A percentile compares a stretch with the other conserved stretches of the same genome.
Evolutionary conservation across 1,140 invertebrate species (phyloP).

Genomic region (Brachionus angularis): DNA sequence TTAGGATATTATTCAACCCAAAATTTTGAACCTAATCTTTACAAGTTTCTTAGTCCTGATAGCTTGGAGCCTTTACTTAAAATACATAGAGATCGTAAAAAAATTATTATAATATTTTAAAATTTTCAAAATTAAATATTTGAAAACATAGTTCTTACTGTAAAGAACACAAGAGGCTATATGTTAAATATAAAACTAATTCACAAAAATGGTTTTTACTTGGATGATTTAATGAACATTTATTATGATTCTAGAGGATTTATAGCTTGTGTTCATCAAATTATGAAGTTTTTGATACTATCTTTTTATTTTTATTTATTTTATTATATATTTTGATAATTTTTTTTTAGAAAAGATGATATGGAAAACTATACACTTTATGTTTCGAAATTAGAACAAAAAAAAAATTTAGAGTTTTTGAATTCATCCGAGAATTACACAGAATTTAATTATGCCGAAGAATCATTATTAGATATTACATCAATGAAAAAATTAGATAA

Average conservation of each 20-base stretch:
- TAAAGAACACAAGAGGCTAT: constrained; percentile 28
- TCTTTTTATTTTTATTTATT: not conserved
- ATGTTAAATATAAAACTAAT: not conserved
- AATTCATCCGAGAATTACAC: too few species aligned
- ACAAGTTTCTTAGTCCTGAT: not conserved
- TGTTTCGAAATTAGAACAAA: not conserved
- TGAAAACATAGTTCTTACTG: not conserved
- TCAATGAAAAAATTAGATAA: too few species aligned
- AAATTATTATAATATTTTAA: not conserved
- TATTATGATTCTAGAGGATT: constrained; percentile 26
- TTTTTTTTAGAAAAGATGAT: not conserved
- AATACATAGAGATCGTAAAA: constrained; percentile 21
- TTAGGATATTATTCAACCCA: not conserved
- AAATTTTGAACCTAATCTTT: not conserved
- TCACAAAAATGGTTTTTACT: not conserved
- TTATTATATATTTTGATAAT: too few species aligned
- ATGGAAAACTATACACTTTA: not conserved
- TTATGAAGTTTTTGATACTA: not conserved
- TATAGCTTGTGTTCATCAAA: constrained; percentile 10
- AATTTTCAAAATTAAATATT: not conserved
- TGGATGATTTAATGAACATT: constrained; percentile 11
- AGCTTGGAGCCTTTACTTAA: not conserved
- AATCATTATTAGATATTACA: too few species aligned
- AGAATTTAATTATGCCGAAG: too few species aligned
- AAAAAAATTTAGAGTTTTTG: too few species aligned